Conservation (phyloP, 1,140 invertebrate genomes). For the Rhynchophorus ferrugineus region DNA sequence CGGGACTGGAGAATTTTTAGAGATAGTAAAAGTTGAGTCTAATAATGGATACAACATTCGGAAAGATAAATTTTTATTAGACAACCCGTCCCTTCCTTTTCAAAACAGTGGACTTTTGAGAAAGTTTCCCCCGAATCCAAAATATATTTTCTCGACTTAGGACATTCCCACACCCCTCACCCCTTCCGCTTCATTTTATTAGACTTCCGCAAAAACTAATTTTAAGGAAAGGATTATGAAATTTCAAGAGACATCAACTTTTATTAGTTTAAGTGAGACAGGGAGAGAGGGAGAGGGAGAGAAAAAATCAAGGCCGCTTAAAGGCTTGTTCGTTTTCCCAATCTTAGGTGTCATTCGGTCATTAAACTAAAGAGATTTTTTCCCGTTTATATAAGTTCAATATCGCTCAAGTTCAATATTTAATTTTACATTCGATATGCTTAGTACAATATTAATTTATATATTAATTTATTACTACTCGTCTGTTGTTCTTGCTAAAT, state of each 20-base stretch:
- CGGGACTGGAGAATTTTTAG: neutral
- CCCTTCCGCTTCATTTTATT: constrained; percentile 9
- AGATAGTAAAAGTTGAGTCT: neutral
- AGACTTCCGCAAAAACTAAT: constrained; percentile 14
- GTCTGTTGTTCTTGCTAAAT: too few relatives aligned
- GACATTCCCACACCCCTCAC: too few relatives aligned
- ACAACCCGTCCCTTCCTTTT: constrained; percentile 15
- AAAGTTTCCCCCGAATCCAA: constrained; percentile 5
- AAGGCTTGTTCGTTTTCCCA: too few relatives aligned
- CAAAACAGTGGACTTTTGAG: constrained; percentile 14
- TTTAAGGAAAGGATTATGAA: constrained; percentile 17
- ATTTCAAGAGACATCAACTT: constrained; percentile 20
- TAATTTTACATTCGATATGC: too few relatives aligned
- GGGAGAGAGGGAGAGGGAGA: too few relatives aligned
- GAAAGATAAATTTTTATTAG: constrained; percentile 18
- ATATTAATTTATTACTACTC: too few relatives aligned
- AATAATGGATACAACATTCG: constrained; percentile 9
- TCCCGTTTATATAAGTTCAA: too few relatives aligned
- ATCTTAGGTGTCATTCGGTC: too few relatives aligned
- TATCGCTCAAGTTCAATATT: too few relatives aligned
- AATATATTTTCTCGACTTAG: constrained; percentile 16
- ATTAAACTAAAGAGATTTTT: too few relatives aligned
- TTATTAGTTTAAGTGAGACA: constrained; percentile 12
- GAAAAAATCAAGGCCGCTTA: constrained; percentile 2
- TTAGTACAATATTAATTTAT: too few relatives aligned